phyloP scores from a whole-genome alignment of 1,140 invertebrate genomes.

The Ephestia elutella region DNA sequence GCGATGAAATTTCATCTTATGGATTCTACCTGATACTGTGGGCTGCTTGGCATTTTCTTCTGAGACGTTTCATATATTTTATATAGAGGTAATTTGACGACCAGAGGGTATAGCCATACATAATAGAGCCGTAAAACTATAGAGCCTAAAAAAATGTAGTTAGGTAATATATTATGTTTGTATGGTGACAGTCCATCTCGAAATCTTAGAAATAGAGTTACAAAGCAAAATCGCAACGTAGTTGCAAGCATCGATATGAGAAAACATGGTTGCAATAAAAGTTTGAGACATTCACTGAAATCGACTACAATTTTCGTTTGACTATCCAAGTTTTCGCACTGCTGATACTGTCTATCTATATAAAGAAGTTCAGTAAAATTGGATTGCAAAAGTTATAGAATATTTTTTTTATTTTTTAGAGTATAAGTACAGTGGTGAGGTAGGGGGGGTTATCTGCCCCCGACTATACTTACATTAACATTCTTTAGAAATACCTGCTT shows the following conservation, averaged over 20 bases:
- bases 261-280: neutral
- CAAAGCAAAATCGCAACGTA: neutral
- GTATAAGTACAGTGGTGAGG: no score
- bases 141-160: no score
- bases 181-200: neutral
- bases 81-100: neutral
- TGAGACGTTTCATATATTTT: neutral
- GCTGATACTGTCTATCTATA: no score
- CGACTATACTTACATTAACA: no score
- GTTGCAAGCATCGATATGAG: conserved; percentile 5
- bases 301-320: conserved; percentile 9
- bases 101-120: no score
- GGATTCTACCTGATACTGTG: neutral
- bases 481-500: no score
- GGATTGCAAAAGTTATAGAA: neutral
- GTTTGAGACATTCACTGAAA: neutral
- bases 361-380: neutral
- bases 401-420: no score
- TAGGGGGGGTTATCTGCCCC: no score
- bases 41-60: conserved; percentile 10
- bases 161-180: neutral
- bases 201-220: no score
- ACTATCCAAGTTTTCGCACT: neutral
- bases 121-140: no score
- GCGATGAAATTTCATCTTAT: conserved; percentile 1